Base-by-base conservation (phyloP, 1,140 invertebrate species). In the Drosophila simulans region DNA sequence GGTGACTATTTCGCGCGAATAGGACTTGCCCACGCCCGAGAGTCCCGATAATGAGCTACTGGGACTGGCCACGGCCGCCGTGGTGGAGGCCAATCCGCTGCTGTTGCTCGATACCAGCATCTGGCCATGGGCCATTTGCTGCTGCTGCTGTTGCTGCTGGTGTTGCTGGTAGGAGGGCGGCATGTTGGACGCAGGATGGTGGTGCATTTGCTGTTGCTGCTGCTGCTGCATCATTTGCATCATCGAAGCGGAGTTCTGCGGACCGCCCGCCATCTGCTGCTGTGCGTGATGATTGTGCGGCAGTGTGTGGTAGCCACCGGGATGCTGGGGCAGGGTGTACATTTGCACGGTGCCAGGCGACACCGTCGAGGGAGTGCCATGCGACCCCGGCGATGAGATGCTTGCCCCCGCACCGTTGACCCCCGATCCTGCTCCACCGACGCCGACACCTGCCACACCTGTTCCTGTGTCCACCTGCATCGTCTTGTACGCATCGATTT, bases 1-100 rank as follows among this genome's bases (percentile, higher is more conserved):
- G 4, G 96, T 97, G 13, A 97, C 96, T 10, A 97, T 95, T 92
- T 97, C 96, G 69, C 96, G 93, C 73, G 93, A 90, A 65, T 94
- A 94, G 53, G 88, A 92, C 74, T 92, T 92, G 27, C 86, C 90
- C 56, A 91, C 83, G 4, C 75, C 90, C 10, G 91, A 91, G 4
- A 90, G 80, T 0, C 85, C 90, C 5, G 89, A 91, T 0, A 91
- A 66, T n/a, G 85, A 92, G 60, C 75, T 88, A 34, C 85, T 91
- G 35, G 90, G 90, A 78, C 93, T 97, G 95, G 82, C 97, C 95
- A 92, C 69, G 5, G 91, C 83, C 20, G 85, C 89, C 43, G 90
- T 91, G 5, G 90, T 91, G 4, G 84, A 89, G 39, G 88, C 88
- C 46, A 90, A 48, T 22, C 86, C 84, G 52, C 86, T 91, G 74